A percentile compares a stretch with the other conserved stretches of the same genome.
These are phyloP conservation scores for Scytalopus superciliaris DNA, from an alignment of 2,113 vertebrate genomes.

Conservation along the genomic window DNA sequence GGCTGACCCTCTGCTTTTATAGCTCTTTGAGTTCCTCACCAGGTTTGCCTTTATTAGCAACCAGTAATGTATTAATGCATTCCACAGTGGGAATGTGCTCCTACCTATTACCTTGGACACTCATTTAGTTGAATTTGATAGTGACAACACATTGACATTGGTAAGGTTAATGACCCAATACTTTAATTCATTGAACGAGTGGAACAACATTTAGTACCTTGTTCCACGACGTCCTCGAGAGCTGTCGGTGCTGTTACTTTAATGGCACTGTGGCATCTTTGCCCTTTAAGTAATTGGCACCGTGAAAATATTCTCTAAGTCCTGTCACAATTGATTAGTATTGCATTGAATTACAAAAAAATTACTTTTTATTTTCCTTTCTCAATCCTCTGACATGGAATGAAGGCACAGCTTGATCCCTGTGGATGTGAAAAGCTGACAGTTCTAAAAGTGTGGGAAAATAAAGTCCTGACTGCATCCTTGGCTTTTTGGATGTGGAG, in stretches of 20 bases:
- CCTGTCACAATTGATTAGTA: slow-evolving; percentile 70
- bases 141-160: slow-evolving; percentile 79
- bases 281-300: slow-evolving; percentile 79
- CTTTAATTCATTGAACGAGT: slow-evolving; percentile 72
- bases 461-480: background rate
- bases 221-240: slow-evolving; percentile 71
- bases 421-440: background rate
- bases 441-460: background rate
- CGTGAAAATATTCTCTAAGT: slow-evolving; percentile 65
- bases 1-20: background rate
- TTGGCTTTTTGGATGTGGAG: background rate
- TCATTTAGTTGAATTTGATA: slow-evolving; percentile 75
- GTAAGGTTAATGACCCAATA: slow-evolving; percentile 77
- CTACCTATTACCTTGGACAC: slow-evolving; percentile 65
- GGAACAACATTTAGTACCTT: slow-evolving; percentile 78
- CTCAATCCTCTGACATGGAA: background rate
- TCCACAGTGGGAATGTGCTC: slow-evolving; percentile 34
- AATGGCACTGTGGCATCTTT: slow-evolving; percentile 67
- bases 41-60: slow-evolving; percentile 18
- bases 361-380: slow-evolving; percentile 34
- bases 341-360: slow-evolving; percentile 35
- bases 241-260: slow-evolving; percentile 65
- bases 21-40: background rate
- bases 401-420: background rate
- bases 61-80: slow-evolving; percentile 47